phyloP scores from a whole-genome alignment of 1,140 invertebrate genomes.

The Monochamus saltuarius region DNA sequence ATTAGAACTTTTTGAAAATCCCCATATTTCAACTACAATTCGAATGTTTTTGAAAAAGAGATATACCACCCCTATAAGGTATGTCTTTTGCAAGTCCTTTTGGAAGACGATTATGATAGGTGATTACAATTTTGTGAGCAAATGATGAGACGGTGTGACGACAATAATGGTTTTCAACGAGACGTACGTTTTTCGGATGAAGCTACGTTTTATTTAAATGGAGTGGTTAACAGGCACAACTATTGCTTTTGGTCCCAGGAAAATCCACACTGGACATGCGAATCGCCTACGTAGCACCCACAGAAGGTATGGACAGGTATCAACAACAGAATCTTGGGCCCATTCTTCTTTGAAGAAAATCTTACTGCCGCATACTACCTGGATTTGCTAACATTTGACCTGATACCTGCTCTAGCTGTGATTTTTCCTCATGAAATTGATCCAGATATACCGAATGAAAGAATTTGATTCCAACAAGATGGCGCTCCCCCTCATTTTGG shows the following conservation, averaged over 20 bases:
- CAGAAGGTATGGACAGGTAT: conserved; percentile 17
- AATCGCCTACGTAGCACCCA: no score
- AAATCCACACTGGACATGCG: no score
- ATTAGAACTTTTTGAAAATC: conserved; percentile 4
- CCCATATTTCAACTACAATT: conserved; percentile 12
- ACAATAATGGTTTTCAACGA: conserved; percentile 9
- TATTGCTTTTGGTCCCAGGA: background rate
- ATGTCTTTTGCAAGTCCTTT: conserved; percentile 12
- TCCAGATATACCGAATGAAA: conserved; percentile 17
- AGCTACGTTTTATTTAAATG: conserved; percentile 18
- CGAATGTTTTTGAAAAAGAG: conserved; percentile 2
- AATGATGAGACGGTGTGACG: conserved; percentile 2
- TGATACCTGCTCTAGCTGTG: conserved; percentile 16
- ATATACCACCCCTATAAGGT: conserved; percentile 10
- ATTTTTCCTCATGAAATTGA: conserved; percentile 23
- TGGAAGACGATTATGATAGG: conserved; percentile 13
- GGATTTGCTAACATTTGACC: conserved; percentile 14
- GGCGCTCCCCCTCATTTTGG: conserved; percentile 7
- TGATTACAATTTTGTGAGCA: background rate
- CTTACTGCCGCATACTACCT: conserved; percentile 18
- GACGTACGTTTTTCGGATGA: background rate
- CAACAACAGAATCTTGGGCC: conserved; percentile 12
- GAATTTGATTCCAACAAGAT: conserved; percentile 21
- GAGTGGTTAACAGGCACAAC: conserved; percentile 6
- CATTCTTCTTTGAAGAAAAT: conserved; percentile 21